Conservation (phyloP, 2,797 vertebrate species). For the Anguilla obscura region DNA sequence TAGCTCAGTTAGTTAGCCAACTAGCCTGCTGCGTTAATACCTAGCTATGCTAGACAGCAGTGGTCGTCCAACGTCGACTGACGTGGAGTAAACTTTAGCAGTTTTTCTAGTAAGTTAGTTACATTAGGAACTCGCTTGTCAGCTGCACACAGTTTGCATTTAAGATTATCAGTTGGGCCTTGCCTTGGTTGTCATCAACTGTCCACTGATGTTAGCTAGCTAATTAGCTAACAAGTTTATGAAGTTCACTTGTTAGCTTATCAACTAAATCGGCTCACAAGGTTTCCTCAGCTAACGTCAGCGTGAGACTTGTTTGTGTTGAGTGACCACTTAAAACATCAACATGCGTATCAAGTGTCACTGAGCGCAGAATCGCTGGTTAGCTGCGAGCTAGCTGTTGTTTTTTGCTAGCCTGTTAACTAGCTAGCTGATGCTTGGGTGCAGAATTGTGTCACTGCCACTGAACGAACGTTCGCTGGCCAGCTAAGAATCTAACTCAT, state of each 20-base stretch:
- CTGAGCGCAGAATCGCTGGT: slow-evolving; percentile 59
- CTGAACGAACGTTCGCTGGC: not conserved
- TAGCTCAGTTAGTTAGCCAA: not conserved
- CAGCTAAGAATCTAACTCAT: not conserved
- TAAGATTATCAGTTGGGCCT: not conserved
- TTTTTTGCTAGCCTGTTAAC: not conserved
- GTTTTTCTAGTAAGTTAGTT: too few relatives aligned
- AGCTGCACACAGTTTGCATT: not conserved
- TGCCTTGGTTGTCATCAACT: not conserved
- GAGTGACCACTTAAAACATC: not conserved
- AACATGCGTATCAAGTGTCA: slow-evolving; percentile 27
- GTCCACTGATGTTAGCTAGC: not conserved
- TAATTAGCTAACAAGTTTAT: not conserved
- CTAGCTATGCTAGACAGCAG: not conserved
- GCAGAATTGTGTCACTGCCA: not conserved
- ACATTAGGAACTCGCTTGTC: not conserved
- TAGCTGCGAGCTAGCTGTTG: slow-evolving; percentile 37
- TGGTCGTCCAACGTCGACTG: not conserved
- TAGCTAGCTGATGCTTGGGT: not conserved
- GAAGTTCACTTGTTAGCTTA: not conserved
- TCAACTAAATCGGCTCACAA: not conserved
- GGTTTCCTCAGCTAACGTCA: not conserved
- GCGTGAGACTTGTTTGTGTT: not conserved
- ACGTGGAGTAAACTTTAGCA: too few relatives aligned
- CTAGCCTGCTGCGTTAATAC: not conserved